A percentile compares a stretch with the other conserved stretches of the same genome.
These are phyloP conservation scores for Ichneumoninae sp. DNA, from an alignment of 2,888 invertebrate species.

Conservation along the genomic window DNA sequence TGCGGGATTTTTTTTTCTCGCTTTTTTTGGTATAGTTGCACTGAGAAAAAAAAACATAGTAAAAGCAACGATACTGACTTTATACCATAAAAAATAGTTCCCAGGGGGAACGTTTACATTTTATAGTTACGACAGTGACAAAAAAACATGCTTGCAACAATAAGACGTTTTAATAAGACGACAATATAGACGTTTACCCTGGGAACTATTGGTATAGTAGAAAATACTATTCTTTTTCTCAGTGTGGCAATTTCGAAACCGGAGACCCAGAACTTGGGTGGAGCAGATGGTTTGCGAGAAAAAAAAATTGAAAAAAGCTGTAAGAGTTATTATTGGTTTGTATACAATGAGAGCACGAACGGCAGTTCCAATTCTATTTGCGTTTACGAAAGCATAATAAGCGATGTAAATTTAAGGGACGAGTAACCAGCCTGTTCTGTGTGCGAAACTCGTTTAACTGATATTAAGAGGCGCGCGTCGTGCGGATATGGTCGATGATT, in stretches of 20 bases:
- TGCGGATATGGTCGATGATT: slow-evolving; percentile 13
- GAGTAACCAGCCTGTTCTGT: slow-evolving; percentile 61
- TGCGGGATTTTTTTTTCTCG: neutral
- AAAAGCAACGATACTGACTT: too few relatives aligned
- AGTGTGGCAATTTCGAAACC: slow-evolving; percentile 32
- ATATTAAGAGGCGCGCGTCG: slow-evolving; percentile 16
- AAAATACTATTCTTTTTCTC: too few relatives aligned
- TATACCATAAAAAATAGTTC: too few relatives aligned
- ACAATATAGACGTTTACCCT: too few relatives aligned
- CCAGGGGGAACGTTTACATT: too few relatives aligned
- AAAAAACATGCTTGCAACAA: too few relatives aligned
- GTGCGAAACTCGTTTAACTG: slow-evolving; percentile 72
- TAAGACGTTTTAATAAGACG: too few relatives aligned
- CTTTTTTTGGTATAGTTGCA: too few relatives aligned
- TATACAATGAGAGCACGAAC: neutral
- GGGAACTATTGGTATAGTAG: too few relatives aligned
- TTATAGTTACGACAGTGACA: too few relatives aligned
- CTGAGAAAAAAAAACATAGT: too few relatives aligned
- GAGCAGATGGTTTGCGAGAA: neutral
- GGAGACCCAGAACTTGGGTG: slow-evolving; percentile 14
- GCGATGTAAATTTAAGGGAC: slow-evolving; percentile 49
- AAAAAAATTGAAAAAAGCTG: neutral
- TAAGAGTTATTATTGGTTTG: neutral
- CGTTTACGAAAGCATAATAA: neutral
- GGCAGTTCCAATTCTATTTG: neutral